Conservation (phyloP, 2,113 vertebrate genomes). For the Hyperopisus bebe region DNA sequence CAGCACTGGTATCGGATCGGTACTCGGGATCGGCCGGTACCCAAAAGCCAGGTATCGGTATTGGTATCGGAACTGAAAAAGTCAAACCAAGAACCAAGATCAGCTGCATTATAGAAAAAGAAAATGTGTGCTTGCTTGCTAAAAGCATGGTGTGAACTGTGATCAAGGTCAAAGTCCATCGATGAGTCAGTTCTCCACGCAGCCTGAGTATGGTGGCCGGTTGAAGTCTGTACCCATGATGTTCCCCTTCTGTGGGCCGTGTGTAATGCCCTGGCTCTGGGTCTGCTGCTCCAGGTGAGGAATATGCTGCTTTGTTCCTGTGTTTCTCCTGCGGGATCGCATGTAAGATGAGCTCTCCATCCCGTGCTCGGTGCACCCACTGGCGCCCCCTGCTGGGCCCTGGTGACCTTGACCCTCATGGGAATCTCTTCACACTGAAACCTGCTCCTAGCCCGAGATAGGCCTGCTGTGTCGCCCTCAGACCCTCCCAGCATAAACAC, state of each 20-base stretch:
- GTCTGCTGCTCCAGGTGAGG: not conserved
- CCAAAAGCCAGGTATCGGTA: too few relatives aligned
- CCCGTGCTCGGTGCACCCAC: not conserved
- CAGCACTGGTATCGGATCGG: too few relatives aligned
- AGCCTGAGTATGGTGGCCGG: not conserved
- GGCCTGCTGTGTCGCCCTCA: not conserved
- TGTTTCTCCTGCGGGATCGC: not conserved
- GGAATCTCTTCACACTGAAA: not conserved
- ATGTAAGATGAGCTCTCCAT: not conserved
- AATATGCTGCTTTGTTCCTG: not conserved
- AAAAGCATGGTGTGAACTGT: not conserved
- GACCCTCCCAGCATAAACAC: not conserved
- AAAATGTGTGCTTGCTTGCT: not conserved
- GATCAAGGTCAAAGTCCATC: not conserved
- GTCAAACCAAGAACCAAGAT: not conserved
- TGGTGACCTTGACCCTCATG: not conserved
- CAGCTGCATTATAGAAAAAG: not conserved
- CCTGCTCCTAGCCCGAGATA: not conserved
- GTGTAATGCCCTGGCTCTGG: not conserved
- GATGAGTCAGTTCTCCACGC: not conserved
- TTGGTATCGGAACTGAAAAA: too few relatives aligned
- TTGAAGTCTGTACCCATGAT: not conserved
- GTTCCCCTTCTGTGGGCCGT: not conserved
- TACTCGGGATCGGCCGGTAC: too few relatives aligned
- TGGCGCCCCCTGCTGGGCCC: not conserved